These are phyloP conservation scores for Scytalopus superciliaris DNA, from an alignment of 2,113 vertebrate species.

Conservation along the genomic window DNA sequence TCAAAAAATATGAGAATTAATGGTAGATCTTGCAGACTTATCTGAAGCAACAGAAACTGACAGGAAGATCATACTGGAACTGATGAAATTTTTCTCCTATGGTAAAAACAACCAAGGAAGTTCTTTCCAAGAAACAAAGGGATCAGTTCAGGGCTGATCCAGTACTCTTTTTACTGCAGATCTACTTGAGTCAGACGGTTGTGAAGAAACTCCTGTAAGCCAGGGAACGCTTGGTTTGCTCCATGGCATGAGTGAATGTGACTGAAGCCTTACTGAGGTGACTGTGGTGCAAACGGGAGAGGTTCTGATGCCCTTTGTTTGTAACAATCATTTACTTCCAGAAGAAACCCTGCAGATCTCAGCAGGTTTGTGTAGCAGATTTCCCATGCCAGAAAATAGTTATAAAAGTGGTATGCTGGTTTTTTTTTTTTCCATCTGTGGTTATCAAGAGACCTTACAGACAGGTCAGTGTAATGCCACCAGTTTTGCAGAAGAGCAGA, in stretches of 20 bases:
- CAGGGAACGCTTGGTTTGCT: not conserved
- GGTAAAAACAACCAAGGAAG: not conserved
- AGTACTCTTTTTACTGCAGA: not conserved
- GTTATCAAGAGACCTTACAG: not conserved
- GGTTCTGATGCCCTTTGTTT: not conserved
- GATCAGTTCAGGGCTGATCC: not conserved
- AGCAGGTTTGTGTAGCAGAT: not conserved
- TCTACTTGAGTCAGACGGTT: not conserved
- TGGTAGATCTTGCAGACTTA: not conserved
- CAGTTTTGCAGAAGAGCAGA: not conserved
- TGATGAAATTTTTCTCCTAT: not conserved
- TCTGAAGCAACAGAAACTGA: not conserved
- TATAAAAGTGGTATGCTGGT: not conserved
- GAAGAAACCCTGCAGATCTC: not conserved
- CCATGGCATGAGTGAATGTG: fast-evolving
- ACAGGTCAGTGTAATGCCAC: not conserved
- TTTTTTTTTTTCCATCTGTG: not conserved
- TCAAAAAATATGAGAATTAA: not conserved
- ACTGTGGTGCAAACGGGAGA: not conserved
- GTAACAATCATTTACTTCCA: not conserved
- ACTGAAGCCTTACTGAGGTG: not conserved
- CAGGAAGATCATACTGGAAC: not conserved
- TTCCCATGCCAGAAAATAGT: not conserved
- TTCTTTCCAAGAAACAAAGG: not conserved
- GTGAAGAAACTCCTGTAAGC: not conserved